These are phyloP conservation scores for Phylloscopus trochilus DNA, from an alignment of 2,113 vertebrate species.

Conservation along the genomic window DNA sequence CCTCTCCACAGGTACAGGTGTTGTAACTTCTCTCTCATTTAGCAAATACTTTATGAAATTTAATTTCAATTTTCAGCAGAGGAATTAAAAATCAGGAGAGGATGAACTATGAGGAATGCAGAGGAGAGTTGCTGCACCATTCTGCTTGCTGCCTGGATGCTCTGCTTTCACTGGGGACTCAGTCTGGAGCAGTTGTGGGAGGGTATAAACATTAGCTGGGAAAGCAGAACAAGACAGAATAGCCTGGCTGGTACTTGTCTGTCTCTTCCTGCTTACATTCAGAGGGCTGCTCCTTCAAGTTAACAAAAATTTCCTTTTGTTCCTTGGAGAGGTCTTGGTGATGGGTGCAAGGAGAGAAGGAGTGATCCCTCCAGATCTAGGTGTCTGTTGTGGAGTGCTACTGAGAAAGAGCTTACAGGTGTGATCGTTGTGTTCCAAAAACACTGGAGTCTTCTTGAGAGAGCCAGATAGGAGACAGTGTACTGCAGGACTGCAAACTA, in stretches of 20 bases:
- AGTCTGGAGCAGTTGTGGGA: neutral
- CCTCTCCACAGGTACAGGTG: neutral
- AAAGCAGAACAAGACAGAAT: slow-evolving; percentile 4
- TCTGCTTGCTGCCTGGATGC: neutral
- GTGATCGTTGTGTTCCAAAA: neutral
- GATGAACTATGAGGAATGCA: neutral
- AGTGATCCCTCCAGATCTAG: neutral
- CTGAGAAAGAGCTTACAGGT: neutral
- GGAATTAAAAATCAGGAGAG: neutral
- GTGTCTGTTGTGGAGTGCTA: neutral
- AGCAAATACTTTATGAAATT: neutral
- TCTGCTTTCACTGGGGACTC: neutral
- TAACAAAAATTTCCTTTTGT: neutral
- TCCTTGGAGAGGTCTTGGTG: neutral
- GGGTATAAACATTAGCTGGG: neutral
- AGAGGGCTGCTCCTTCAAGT: neutral
- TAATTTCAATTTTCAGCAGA: neutral
- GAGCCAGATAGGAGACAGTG: neutral
- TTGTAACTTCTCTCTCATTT: neutral
- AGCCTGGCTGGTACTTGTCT: neutral
- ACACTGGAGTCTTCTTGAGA: neutral
- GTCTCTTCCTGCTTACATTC: neutral
- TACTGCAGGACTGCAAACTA: neutral
- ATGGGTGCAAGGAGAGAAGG: neutral
- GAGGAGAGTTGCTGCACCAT: neutral